Evolutionary conservation across 1,140 invertebrate species (phyloP).

Genomic region (Drosophila leontia): DNA sequence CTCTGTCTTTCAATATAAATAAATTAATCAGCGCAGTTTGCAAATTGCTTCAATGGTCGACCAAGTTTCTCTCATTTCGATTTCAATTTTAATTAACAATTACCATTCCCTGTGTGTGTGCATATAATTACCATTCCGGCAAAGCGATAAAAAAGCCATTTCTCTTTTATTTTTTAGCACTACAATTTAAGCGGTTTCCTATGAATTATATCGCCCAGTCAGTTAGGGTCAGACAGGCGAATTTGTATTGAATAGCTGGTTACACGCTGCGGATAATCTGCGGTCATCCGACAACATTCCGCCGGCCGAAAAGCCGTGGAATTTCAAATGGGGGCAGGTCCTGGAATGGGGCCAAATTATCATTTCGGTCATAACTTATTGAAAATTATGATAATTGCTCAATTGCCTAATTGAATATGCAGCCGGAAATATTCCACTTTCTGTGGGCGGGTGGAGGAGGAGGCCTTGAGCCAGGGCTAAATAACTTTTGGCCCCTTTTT

Average conservation of each 20-base stretch:
- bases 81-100: conserved; percentile 53
- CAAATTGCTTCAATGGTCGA: conserved; percentile 30
- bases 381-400: conserved; percentile 62
- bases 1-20: conserved; percentile 57
- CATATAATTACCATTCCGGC: conserved; percentile 36
- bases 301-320: conserved; percentile 9
- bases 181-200: conserved; percentile 19
- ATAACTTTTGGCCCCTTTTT: conserved; percentile 5
- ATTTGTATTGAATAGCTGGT: conserved; percentile 17
- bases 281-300: conserved; percentile 31
- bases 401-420: conserved; percentile 59
- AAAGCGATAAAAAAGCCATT: conserved; percentile 7
- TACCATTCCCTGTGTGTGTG: conserved; percentile 16
- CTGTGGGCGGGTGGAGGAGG: background rate
- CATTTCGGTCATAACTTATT: conserved; percentile 49
- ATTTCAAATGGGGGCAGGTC: conserved; percentile 10
- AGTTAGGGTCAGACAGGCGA: conserved; percentile 29
- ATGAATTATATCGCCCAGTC: conserved; percentile 33
- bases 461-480: conserved; percentile 8
- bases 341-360: conserved; percentile 44
- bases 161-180: conserved; percentile 21
- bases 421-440: conserved; percentile 36
- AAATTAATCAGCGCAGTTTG: conserved; percentile 49
- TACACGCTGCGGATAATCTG: conserved; percentile 33
- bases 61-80: conserved; percentile 47